Conservation (phyloP, 2,113 vertebrate genomes). For the Cettia cetti region DNA sequence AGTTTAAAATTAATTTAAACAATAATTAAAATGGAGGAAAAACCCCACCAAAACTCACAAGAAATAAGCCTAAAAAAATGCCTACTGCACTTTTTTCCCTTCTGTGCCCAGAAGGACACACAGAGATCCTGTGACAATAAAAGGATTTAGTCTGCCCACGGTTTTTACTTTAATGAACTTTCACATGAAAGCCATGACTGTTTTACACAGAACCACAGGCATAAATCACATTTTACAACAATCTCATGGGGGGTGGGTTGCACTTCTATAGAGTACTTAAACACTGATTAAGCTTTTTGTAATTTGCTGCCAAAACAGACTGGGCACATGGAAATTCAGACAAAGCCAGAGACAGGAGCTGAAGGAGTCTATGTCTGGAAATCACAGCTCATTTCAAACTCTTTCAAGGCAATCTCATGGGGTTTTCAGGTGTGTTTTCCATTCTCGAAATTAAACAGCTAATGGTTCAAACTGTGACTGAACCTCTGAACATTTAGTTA, state of each 20-base stretch:
- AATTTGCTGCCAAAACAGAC: neutral
- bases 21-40: neutral
- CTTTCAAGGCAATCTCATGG: neutral
- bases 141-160: neutral
- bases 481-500: neutral
- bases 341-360: neutral
- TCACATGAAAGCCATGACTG: neutral
- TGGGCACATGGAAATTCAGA: neutral
- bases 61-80: neutral
- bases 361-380: neutral
- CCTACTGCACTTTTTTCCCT: neutral
- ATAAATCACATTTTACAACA: neutral
- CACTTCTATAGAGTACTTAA: neutral
- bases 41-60: neutral
- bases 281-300: neutral
- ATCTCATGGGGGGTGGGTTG: fast-evolving
- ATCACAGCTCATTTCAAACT: neutral
- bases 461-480: neutral
- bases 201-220: neutral
- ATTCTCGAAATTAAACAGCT: neutral
- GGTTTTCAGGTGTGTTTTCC: neutral
- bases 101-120: neutral
- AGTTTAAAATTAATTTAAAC: neutral
- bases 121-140: neutral
- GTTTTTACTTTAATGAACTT: neutral